These are phyloP conservation scores for Anseranas semipalmata DNA, from an alignment of 2,113 vertebrate species.

Conservation along the genomic window DNA sequence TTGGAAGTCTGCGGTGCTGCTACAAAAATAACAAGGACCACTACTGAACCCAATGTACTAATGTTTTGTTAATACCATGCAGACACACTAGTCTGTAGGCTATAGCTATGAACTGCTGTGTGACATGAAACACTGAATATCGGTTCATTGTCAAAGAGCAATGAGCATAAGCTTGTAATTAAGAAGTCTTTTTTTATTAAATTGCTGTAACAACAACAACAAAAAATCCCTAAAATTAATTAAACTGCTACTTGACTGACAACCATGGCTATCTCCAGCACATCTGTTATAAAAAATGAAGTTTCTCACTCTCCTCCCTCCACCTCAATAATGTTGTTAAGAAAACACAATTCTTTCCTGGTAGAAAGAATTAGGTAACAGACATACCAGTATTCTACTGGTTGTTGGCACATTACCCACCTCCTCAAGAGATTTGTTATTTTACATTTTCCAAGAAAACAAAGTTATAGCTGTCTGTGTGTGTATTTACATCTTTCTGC, in stretches of 20 bases:
- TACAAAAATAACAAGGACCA: neutral
- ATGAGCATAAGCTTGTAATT: neutral
- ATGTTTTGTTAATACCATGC: neutral
- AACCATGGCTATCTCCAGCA: neutral
- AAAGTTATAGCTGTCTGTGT: neutral
- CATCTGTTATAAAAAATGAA: neutral
- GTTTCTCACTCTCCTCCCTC: neutral
- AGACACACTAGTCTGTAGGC: neutral
- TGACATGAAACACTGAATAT: neutral
- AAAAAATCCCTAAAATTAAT: neutral
- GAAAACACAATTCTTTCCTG: neutral
- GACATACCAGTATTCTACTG: neutral
- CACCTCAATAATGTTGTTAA: neutral
- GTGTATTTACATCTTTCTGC: neutral
- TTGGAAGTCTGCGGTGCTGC: neutral
- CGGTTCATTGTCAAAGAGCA: neutral
- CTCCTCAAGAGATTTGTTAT: neutral
- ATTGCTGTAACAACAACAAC: neutral
- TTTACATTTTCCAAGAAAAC: neutral
- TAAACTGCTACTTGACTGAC: constrained; percentile 8
- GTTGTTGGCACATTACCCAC: neutral
- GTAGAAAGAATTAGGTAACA: neutral
- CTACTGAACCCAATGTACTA: neutral
- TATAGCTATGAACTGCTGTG: neutral
- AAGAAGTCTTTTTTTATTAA: neutral